A percentile compares a stretch with the other conserved stretches of the same genome.
Conservation (phyloP, 2,113 vertebrate species). For the Cardinalis cardinalis region DNA sequence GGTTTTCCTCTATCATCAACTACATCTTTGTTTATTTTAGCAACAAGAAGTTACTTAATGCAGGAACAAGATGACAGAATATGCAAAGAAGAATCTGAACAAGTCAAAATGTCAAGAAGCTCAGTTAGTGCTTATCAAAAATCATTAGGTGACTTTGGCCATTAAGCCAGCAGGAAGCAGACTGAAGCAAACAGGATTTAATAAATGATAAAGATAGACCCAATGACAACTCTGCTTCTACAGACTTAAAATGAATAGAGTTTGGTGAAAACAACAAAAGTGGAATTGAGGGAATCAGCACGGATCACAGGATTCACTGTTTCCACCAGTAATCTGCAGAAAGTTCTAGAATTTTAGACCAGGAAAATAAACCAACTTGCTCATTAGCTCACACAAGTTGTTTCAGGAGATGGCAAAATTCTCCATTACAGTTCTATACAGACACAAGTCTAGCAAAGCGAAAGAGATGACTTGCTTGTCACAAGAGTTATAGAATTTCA, state of each 20-base stretch:
- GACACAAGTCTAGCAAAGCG: neutral
- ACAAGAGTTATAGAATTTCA: rapidly evolving
- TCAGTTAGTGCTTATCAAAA: neutral
- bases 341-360: neutral
- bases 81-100: neutral
- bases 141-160: neutral
- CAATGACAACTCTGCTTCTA: neutral
- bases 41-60: neutral
- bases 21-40: neutral
- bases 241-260: neutral
- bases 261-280: neutral
- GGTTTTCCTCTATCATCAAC: neutral
- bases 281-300: neutral
- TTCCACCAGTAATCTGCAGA: neutral
- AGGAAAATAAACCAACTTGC: neutral
- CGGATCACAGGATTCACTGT: neutral
- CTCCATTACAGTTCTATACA: neutral
- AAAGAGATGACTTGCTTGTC: neutral
- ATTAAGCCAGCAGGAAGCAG: neutral
- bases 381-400: neutral
- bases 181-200: neutral
- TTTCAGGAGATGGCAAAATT: neutral
- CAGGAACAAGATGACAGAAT: neutral
- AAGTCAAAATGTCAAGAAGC: neutral
- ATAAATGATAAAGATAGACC: neutral